Base-by-base conservation (phyloP, 1,140 invertebrate genomes). In the Caenorhabditis latens region DNA sequence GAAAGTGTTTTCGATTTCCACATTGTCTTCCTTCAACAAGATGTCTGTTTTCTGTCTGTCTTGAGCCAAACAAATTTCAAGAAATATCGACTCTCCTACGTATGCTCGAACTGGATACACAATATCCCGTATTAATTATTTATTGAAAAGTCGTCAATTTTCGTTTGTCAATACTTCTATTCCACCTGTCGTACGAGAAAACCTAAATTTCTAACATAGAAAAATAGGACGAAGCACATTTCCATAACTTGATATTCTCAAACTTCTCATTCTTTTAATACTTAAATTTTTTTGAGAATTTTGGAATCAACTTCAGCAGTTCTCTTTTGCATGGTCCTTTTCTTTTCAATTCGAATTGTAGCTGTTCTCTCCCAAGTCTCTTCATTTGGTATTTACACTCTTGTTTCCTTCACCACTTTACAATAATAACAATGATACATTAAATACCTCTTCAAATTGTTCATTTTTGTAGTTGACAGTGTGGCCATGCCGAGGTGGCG, bases 71-170 rank as follows among this genome's bases (percentile, higher is more conserved):
- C 8, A 11, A 19, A 32, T 11, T 32, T 21, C 32, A 32, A 32
- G 61, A 32, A 8, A 32, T 8, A 11, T 21, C n/a, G 4, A 8
- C 32, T 32, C n/a, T 11, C 11, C 24, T 63, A n/a, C n/a, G n/a
- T n/a, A 63, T 32, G 24, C 11, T 32, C 32, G 21, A 24, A 32
- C 4, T 40, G 24, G 24, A 11, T 7, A 11, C 61, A 11, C 9
- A 50, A 32, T 79, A 48, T 79, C 71, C 13, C 71, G 53, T n/a
- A 50, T 79, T 42, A 79, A 79, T 53, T 79, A 79, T 79, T 79
- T 13, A 79, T 79, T 13, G 71, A 42, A 50, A 79, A 50, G n/a
- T 53, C 46, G 46, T 63, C 61, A 63, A 32, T 63, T 24, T 79
- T 50, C 46, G n/a, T 42, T 71, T 71, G 40, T 24, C 21, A 63